These are phyloP conservation scores for Tenrec ecaudatus DNA, from an alignment of 2,113 vertebrate species.

Conservation along the genomic window DNA sequence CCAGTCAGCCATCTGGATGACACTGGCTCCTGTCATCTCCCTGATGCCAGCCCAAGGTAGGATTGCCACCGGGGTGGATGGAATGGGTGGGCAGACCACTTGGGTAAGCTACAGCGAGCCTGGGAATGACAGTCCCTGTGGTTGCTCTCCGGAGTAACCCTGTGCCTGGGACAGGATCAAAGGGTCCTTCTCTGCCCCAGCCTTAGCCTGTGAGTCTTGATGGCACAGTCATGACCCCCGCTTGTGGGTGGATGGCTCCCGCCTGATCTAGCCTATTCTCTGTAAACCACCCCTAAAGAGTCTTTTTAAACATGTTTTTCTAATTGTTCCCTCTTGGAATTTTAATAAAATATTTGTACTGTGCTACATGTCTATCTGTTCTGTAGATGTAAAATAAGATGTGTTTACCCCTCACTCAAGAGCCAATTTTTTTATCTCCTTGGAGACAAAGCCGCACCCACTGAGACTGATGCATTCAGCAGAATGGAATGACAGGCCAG, in stretches of 20 bases:
- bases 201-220: background rate
- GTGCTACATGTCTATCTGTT: background rate
- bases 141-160: background rate
- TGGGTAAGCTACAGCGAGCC: background rate
- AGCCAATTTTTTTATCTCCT: background rate
- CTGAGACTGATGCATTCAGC: no score
- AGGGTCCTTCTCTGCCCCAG: background rate
- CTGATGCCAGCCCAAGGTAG: background rate
- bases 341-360: background rate
- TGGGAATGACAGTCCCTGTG: background rate
- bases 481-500: background rate
- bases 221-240: background rate
- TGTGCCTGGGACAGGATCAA: no score
- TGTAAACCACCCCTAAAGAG: background rate
- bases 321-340: background rate
- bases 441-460: no score
- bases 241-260: background rate
- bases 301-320: background rate
- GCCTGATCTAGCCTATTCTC: background rate
- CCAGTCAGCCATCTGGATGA: background rate
- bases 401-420: background rate
- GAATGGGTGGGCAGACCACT: background rate
- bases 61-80: background rate
- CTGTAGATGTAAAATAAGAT: background rate
- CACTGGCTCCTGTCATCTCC: background rate